phyloP scores from a whole-genome alignment of 2,113 vertebrate genomes.

The Propithecus coquereli region DNA sequence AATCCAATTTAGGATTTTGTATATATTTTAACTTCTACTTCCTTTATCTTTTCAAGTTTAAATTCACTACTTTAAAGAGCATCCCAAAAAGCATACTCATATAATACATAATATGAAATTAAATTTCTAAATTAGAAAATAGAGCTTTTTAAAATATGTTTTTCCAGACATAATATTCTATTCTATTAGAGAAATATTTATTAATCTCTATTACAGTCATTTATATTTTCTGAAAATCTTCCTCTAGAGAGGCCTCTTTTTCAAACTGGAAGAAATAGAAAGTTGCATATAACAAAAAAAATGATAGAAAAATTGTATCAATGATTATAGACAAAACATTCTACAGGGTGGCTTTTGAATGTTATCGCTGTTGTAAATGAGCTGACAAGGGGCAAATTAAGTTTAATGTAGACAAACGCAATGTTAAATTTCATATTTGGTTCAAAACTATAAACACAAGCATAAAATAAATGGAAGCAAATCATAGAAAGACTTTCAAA shows the following conservation, averaged over 20 bases:
- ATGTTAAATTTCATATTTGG: conserved; percentile 77
- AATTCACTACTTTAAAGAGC: background rate
- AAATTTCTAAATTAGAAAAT: conserved; percentile 32
- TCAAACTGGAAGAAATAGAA: background rate
- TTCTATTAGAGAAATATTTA: conserved; percentile 21
- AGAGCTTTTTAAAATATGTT: background rate
- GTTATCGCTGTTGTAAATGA: conserved; percentile 55
- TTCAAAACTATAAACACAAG: conserved; percentile 73
- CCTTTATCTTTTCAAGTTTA: background rate
- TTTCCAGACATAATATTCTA: background rate
- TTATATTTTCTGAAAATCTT: conserved; percentile 35
- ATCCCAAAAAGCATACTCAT: background rate
- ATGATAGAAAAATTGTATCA: conserved; percentile 45
- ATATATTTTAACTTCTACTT: background rate
- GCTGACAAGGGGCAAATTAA: conserved; percentile 77
- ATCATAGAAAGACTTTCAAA: conserved; percentile 76
- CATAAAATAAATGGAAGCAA: conserved; percentile 73
- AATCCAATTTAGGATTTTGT: background rate
- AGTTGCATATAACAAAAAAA: conserved; percentile 37
- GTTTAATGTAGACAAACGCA: conserved; percentile 74
- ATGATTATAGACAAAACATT: conserved; percentile 47
- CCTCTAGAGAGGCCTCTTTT: background rate
- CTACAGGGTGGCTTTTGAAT: conserved; percentile 54
- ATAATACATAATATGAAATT: background rate
- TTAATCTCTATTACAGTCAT: conserved; percentile 18